These are phyloP conservation scores for Propithecus deckenii DNA, from an alignment of 2,797 vertebrate species.

Conservation along the genomic window DNA sequence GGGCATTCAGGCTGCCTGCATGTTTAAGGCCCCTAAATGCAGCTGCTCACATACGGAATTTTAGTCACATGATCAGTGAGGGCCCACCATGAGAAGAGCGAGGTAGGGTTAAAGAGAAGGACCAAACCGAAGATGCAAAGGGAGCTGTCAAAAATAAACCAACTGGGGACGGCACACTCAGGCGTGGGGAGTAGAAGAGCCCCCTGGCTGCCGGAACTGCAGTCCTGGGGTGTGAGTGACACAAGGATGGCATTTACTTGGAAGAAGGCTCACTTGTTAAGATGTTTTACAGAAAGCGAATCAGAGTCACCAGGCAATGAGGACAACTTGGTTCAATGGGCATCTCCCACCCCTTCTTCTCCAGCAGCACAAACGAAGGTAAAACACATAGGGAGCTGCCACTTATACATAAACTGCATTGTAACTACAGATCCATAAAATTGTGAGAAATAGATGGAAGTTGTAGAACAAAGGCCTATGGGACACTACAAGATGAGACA, in stretches of 20 bases:
- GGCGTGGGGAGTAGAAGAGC: not conserved
- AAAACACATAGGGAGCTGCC: not conserved
- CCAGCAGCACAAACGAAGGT: not conserved
- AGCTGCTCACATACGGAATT: conserved; percentile 4
- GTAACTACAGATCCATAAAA: not conserved
- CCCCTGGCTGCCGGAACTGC: not conserved
- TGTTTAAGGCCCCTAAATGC: not conserved
- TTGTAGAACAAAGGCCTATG: not conserved
- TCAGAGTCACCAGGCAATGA: not conserved
- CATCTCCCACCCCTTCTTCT: not conserved
- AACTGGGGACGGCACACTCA: not conserved
- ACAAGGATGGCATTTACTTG: conserved; percentile 71
- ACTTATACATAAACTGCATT: not conserved
- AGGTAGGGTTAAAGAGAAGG: conserved; percentile 5
- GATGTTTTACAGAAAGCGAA: conserved; percentile 65
- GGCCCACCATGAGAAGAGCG: not conserved
- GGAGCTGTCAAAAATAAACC: conserved; percentile 2
- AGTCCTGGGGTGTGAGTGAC: not conserved
- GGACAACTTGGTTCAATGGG: not conserved
- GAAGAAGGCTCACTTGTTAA: conserved; percentile 67
- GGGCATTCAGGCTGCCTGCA: not conserved
- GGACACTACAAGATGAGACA: not conserved
- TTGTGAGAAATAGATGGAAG: not conserved
- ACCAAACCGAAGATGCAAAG: conserved; percentile 23
- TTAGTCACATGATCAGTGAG: conserved; percentile 43